phyloP scores from a whole-genome alignment of 1,140 invertebrate genomes.

The Caenorhabditis brenneri region DNA sequence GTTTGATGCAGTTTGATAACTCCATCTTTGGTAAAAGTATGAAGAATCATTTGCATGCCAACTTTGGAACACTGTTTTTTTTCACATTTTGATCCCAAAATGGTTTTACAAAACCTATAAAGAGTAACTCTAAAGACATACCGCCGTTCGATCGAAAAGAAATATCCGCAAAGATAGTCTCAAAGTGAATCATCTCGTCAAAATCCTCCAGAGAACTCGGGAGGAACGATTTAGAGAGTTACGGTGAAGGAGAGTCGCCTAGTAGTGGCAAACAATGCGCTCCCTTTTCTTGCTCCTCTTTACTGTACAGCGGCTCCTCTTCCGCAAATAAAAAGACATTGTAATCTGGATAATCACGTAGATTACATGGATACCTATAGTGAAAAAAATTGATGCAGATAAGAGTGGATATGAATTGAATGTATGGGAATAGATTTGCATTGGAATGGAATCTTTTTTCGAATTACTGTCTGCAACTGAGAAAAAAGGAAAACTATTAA shows the following conservation, averaged over 20 bases:
- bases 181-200: constrained; percentile 23
- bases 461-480: too few species aligned
- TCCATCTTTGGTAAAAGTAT: too few species aligned
- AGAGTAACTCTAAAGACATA: constrained; percentile 3
- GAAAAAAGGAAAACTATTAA: neutral
- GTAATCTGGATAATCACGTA: constrained; percentile 1
- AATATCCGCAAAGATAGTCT: constrained; percentile 35
- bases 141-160: constrained; percentile 7
- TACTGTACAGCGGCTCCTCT: constrained; percentile 3
- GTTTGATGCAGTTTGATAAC: too few species aligned
- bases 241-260: neutral
- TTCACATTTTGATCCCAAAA: too few species aligned
- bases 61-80: too few species aligned
- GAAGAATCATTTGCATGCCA: too few species aligned
- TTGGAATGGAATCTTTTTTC: too few species aligned
- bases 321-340: constrained; percentile 8
- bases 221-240: constrained; percentile 26
- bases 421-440: too few species aligned
- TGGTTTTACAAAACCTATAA: too few species aligned
- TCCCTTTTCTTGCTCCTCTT: neutral
- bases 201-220: constrained; percentile 18
- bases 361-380: neutral
- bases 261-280: constrained; percentile 22
- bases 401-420: too few species aligned
- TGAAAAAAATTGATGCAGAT: neutral